Base-by-base conservation (phyloP, 1,140 invertebrate genomes). In the Drosophila takahashii region DNA sequence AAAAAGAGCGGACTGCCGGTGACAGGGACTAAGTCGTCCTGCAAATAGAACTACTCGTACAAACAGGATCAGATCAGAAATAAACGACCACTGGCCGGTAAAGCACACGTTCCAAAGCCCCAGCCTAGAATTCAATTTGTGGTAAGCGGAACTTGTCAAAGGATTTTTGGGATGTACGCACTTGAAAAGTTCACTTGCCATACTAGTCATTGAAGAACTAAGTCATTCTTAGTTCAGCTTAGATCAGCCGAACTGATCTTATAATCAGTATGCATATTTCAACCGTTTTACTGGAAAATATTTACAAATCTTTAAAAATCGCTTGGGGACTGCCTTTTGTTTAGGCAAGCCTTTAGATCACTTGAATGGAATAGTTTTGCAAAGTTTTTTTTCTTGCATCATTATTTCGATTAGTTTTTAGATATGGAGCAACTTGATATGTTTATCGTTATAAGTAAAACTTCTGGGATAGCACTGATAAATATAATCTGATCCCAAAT, bases 21-120 rank as follows among this genome's bases (percentile, higher is more conserved):
- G 84, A 74, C 83, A 84, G 84, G 66, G 67, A 50, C 42, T 73
- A 74, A 71, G 60, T 58, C 69, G 37, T 45, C 58, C 51, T 61
- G 59, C 53, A 87, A 66, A 78, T 57, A 74, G 26, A 47, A 44
- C 44, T 64, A 50, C 36, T 48, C 16, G 47, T 15, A n/a, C 74
- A 78, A 72, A 77, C 76, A 72, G 52, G 60, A 72, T 54, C 52
- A 42, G 44, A 51, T 39, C 67, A 16, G 26, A 47, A 44, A 32
- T 16, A 44, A 47, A 7, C 64, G 65, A 64, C 75, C 75, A 56
- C n/a, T 78, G 65, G 22, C 57, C 58, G 57, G 52, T 56, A 42
- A 29, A 53, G 34, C 53, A 50, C 50, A 54, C 57, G 56, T 22
- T 42, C 66, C 59, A 15, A 29, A 42, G 37, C 45, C 34, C 32